Evolutionary conservation across 1,140 invertebrate genomes (phyloP), one percentile per base, ranked within the genome.

Genomic region (Archegozetes longisetosus): DNA sequence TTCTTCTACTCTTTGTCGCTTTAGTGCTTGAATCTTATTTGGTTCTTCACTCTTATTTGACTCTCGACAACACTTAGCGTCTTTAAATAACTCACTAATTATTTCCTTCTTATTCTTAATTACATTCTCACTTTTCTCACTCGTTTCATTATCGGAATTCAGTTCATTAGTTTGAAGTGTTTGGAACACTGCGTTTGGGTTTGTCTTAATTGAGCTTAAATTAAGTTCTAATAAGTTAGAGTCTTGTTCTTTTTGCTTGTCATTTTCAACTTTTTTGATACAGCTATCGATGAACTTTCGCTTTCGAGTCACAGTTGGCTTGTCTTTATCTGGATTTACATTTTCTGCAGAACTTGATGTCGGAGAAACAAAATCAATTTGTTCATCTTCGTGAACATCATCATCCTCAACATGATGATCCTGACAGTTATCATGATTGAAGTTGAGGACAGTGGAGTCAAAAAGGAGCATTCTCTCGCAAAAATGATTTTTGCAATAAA

Each of bases 401-500:
- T 6, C 25, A 6, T 14, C 25, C 3, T 9, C 17, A 9, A 22
- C 25, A 27, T 24, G 3, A 27, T n/a, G 6, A 29, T 22, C 53
- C 3, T 29, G 9, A 29, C 17, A 22, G 25, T 54, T 25, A n/a
- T n/a, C 25, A 28, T 32, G 20, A 22, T 40, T 29, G n/a, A n/a
- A 20, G 6, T 17, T 52, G 20, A 60, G 17, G 17, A 17, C 12
- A 13, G 6, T 50, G 20, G 67, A 61, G 73, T 66, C 49, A 66
- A 68, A 28, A 29, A 66, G 65, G 9, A 69, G 48, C 63, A 68
- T 73, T 52, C 71, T 68, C 46, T 74, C 70, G 61, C 75, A 74
- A 54, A 61, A 67, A 60, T 71, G 69, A 52, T 75, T 73, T 63
- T 70, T 76, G 49, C 86, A 90, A 67, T 85, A 89, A 32, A 80